A percentile compares a stretch with the other conserved stretches of the same genome.
Evolutionary conservation across 2,797 vertebrate genomes (phyloP).

Genomic region (Amphiprion clarkii): DNA sequence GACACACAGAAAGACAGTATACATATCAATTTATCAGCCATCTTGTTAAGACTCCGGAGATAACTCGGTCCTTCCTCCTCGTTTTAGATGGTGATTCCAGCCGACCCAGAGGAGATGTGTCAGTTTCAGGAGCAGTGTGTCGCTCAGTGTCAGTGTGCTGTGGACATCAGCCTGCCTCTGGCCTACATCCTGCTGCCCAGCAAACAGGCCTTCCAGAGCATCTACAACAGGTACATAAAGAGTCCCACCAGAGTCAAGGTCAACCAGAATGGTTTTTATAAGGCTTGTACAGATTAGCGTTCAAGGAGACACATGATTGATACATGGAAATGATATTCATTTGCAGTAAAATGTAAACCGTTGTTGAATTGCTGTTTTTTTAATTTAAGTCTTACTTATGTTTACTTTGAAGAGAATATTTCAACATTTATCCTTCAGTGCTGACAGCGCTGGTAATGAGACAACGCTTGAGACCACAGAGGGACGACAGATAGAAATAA

Average conservation of each 20-base stretch:
- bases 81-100: constrained; percentile 94
- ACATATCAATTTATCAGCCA: not conserved
- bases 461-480: no score
- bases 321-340: no score
- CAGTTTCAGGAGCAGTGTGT: constrained; percentile 91
- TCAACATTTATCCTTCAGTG: no score
- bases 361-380: no score
- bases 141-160: constrained; percentile 87
- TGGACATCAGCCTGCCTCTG: constrained; percentile 89
- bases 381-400: no score
- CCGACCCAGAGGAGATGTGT: constrained; percentile 92
- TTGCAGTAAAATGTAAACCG: no score
- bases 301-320: no score
- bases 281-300: no score
- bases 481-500: no score
- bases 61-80: not conserved
- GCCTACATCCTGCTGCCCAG: constrained; percentile 91
- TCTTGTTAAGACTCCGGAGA: not conserved
- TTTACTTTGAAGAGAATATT: no score
- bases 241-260: not conserved
- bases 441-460: no score
- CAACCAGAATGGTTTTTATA: no score
- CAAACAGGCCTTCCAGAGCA: constrained; percentile 92
- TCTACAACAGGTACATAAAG: constrained; percentile 91
- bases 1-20: not conserved